Percentiles rank a stretch among this genome's conserved stretches.
These are phyloP conservation scores for Alloplasta piceator DNA, from an alignment of 2,888 invertebrate genomes.

Conservation along the genomic window DNA sequence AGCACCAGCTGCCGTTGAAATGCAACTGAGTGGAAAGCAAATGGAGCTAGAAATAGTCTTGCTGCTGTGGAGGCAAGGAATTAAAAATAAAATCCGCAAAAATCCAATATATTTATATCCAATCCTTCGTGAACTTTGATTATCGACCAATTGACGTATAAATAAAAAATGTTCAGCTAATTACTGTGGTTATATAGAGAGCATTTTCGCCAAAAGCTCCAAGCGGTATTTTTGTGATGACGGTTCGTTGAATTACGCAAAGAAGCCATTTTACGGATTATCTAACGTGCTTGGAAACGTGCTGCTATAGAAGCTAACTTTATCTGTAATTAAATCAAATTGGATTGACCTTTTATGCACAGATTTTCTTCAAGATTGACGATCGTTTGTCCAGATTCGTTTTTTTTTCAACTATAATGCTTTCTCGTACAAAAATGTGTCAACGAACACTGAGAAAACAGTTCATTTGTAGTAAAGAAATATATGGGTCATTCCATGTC, in stretches of 20 bases:
- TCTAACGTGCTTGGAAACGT: slow-evolving; percentile 49
- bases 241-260: slow-evolving; percentile 58
- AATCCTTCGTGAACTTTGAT: not conserved
- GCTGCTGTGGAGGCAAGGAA: slow-evolving; percentile 90
- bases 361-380: not conserved
- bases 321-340: slow-evolving; percentile 58
- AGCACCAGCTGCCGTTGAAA: slow-evolving; percentile 87
- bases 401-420: no score
- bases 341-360: slow-evolving; percentile 52
- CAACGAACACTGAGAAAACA: not conserved
- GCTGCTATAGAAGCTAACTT: slow-evolving; percentile 27
- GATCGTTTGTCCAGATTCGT: no score
- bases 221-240: slow-evolving; percentile 14
- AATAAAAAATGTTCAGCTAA: slow-evolving; percentile 17
- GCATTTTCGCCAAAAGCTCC: not conserved
- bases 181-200: not conserved
- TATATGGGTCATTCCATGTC: no score
- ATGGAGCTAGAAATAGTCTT: slow-evolving; percentile 94
- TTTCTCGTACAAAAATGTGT: no score
- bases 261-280: slow-evolving; percentile 58
- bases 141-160: slow-evolving; percentile 20
- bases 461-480: not conserved
- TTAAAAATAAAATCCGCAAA: not conserved
- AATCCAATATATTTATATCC: not conserved
- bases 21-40: slow-evolving; percentile 92